These are phyloP conservation scores for Limulus polyphemus DNA, from an alignment of 2,888 invertebrate genomes.

Conservation along the genomic window DNA sequence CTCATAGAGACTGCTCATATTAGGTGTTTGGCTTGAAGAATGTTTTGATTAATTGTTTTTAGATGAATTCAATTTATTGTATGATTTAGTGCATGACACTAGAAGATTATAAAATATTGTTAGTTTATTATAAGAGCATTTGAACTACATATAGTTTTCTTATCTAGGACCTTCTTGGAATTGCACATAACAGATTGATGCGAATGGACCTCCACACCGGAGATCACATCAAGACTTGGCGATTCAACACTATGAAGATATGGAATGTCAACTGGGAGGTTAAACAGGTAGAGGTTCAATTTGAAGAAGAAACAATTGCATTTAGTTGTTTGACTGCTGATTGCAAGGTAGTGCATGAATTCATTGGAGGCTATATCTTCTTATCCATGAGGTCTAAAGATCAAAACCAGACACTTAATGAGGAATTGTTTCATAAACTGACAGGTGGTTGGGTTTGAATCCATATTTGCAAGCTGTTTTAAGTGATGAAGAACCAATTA, in stretches of 20 bases:
- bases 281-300: slow-evolving; percentile 94
- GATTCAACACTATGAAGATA: slow-evolving; percentile 94
- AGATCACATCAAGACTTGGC: slow-evolving; percentile 92
- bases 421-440: slow-evolving; percentile 94
- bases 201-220: slow-evolving; percentile 84
- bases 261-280: slow-evolving; percentile 99
- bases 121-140: no score
- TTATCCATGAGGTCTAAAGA: slow-evolving; percentile 96
- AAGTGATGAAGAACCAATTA: no score
- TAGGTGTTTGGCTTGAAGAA: no score
- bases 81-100: no score
- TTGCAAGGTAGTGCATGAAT: slow-evolving; percentile 97
- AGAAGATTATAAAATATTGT: no score
- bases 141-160: neutral
- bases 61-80: no score
- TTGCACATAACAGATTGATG: slow-evolving; percentile 91
- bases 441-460: slow-evolving; percentile 63
- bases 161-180: slow-evolving; percentile 64
- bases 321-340: slow-evolving; percentile 93
- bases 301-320: slow-evolving; percentile 76
- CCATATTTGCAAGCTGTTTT: no score
- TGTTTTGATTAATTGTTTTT: no score
- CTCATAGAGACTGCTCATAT: no score
- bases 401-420: slow-evolving; percentile 89
- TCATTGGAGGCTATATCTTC: slow-evolving; percentile 98